Conservation (phyloP, 2,888 invertebrate species). For the Ethmia dodecea region DNA sequence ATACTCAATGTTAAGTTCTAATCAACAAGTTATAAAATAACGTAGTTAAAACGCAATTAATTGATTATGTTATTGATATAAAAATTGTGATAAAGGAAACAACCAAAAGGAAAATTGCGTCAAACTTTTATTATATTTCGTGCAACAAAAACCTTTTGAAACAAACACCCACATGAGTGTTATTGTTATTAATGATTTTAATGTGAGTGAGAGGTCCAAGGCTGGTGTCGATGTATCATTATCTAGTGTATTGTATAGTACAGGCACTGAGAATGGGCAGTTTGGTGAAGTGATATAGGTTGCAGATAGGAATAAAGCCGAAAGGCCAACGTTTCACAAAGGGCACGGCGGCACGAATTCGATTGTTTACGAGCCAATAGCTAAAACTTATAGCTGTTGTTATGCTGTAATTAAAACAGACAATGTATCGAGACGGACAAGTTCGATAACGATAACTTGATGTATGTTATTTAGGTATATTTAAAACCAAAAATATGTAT, state of each 20-base stretch:
- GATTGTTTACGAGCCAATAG: slow-evolving; percentile 30
- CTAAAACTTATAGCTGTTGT: slow-evolving; percentile 14
- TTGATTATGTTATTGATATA: too few species aligned
- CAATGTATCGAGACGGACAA: neutral
- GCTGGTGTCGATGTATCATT: slow-evolving; percentile 42
- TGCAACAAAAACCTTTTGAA: slow-evolving; percentile 25
- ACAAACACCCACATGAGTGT: slow-evolving; percentile 30
- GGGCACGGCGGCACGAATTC: slow-evolving; percentile 47
- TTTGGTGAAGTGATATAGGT: slow-evolving; percentile 44
- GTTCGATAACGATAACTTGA: too few species aligned
- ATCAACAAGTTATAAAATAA: too few species aligned
- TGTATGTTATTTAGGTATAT: too few species aligned
- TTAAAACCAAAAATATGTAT: too few species aligned
- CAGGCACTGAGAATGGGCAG: slow-evolving; percentile 41
- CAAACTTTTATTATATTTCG: slow-evolving; percentile 29
- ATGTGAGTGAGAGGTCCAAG: slow-evolving; percentile 58
- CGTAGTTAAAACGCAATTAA: too few species aligned
- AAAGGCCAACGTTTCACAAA: slow-evolving; percentile 46
- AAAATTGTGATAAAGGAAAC: too few species aligned
- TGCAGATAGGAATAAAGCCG: slow-evolving; percentile 40
- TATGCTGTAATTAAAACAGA: neutral
- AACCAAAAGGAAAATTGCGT: too few species aligned
- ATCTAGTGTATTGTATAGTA: slow-evolving; percentile 42
- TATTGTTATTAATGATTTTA: slow-evolving; percentile 48
- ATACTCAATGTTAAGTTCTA: too few species aligned